Percentiles rank a stretch among this genome's conserved stretches.
phyloP scores from a whole-genome alignment of 2,888 invertebrate genomes.

The Calephelis perditalis region DNA sequence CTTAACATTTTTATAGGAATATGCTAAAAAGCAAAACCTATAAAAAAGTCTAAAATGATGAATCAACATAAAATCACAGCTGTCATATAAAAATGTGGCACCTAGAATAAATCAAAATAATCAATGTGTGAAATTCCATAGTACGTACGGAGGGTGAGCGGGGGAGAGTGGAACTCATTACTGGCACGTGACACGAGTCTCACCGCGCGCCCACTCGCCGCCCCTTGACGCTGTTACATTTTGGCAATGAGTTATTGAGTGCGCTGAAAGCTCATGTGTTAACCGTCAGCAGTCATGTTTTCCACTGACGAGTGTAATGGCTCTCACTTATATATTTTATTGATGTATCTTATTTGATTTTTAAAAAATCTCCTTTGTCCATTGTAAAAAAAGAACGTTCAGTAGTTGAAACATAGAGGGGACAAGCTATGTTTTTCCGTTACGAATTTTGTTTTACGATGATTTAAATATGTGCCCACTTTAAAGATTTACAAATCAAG shows the following conservation, averaged over 20 bases:
- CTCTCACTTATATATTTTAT: slow-evolving; percentile 5
- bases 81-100: slow-evolving; percentile 42
- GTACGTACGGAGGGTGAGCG: slow-evolving; percentile 44
- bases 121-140: slow-evolving; percentile 73
- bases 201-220: slow-evolving; percentile 51
- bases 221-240: slow-evolving; percentile 49
- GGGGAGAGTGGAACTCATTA: slow-evolving; percentile 68
- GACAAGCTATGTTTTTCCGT: no score
- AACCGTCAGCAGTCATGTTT: slow-evolving; percentile 35
- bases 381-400: no score
- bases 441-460: no score
- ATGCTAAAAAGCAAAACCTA: not conserved
- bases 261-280: slow-evolving; percentile 63
- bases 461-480: no score
- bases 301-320: slow-evolving; percentile 1
- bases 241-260: slow-evolving; percentile 76
- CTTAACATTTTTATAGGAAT: no score
- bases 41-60: not conserved
- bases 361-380: no score
- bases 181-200: slow-evolving; percentile 71
- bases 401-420: no score
- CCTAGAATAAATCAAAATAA: slow-evolving; percentile 60
- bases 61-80: slow-evolving; percentile 17
- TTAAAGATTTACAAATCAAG: no score
- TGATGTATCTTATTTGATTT: not conserved